Conservation (phyloP, 2,113 vertebrate species). For the Cynocephalus volans region DNA sequence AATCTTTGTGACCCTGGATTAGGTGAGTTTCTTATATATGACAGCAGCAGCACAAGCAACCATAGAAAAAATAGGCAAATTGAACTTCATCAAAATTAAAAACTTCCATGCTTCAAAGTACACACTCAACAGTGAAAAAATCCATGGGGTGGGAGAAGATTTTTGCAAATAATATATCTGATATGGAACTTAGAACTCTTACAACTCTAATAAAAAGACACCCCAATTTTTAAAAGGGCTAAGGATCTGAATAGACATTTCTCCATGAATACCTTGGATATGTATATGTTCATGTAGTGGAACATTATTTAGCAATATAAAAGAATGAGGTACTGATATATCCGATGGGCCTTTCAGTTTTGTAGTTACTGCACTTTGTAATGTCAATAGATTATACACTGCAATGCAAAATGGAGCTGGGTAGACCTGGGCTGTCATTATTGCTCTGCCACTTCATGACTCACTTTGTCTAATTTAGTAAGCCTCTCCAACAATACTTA, state of each 20-base stretch:
- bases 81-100: neutral
- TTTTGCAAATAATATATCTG: too few relatives aligned
- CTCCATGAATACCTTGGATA: neutral
- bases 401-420: neutral
- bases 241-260: neutral
- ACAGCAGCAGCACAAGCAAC: constrained; percentile 4
- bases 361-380: neutral
- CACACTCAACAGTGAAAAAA: neutral
- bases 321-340: neutral
- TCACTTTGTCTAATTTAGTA: neutral
- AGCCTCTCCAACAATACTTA: neutral
- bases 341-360: neutral
- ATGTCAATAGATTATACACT: neutral
- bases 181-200: too few relatives aligned
- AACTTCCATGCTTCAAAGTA: neutral
- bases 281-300: neutral
- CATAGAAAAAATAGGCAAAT: neutral
- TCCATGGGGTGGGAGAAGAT: neutral
- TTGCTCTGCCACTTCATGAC: neutral
- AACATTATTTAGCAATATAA: neutral
- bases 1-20: neutral
- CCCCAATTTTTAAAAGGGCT: neutral
- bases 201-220: neutral
- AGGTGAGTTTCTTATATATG: neutral
- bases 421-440: neutral